phyloP scores from a whole-genome alignment of 30 jellyfish, hydroid and myxozoan genomes.

The Hydra vulgaris region DNA sequence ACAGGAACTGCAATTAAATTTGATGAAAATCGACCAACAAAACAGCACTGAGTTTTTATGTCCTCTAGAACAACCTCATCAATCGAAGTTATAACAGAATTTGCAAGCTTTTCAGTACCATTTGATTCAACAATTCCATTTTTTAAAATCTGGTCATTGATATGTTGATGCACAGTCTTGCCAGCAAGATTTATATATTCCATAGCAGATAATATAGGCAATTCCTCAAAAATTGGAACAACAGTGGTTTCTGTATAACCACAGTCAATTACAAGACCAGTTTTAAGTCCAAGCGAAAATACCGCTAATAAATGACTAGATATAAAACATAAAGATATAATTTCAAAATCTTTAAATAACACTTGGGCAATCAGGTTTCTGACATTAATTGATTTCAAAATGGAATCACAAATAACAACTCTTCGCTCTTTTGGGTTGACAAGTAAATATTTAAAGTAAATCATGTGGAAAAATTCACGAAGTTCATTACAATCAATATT shows the following conservation, averaged over 20 bases:
- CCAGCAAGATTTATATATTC: constrained; percentile 63
- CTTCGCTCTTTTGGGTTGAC: constrained; percentile 94
- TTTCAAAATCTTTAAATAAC: constrained; percentile 64
- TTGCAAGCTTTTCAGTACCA: constrained; percentile 29
- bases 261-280: constrained; percentile 85
- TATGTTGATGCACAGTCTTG: constrained; percentile 34
- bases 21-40: constrained; percentile 50
- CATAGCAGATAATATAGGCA: constrained; percentile 67
- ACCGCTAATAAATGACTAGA: constrained; percentile 80
- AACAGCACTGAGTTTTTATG: constrained; percentile 60
- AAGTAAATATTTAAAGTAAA: constrained; percentile 61
- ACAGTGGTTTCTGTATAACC: constrained; percentile 79
- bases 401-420: constrained; percentile 79
- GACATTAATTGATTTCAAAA: constrained; percentile 51
- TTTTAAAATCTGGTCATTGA: constrained; percentile 31
- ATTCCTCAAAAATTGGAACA: constrained; percentile 77
- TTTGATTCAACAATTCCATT: constrained; percentile 15
- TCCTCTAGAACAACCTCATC: constrained; percentile 57
- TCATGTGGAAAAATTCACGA: constrained; percentile 62
- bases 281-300: constrained; percentile 72
- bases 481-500: constrained; percentile 23
- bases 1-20: constrained; percentile 46
- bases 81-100: constrained; percentile 14
- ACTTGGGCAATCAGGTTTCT: constrained; percentile 58
- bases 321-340: constrained; percentile 59